Percentiles rank a stretch among this genome's conserved stretches.
Evolutionary conservation across 2,888 invertebrate species (phyloP).

Genomic region (Junonia oenone): DNA sequence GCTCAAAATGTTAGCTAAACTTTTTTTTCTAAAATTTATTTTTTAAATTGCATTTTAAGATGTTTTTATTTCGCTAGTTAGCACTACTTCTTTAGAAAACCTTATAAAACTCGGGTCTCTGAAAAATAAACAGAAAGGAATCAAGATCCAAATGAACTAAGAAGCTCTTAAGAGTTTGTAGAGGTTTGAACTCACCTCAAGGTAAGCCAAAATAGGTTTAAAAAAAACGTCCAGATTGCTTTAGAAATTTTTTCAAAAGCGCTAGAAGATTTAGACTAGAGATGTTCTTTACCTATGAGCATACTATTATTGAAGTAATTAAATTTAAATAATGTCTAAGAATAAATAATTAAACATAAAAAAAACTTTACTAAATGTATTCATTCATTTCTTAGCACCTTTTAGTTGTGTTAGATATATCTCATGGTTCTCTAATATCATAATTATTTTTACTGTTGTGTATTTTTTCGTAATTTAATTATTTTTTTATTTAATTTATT

Average conservation of each 20-base stretch:
- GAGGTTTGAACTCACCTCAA: slow-evolving; percentile 8
- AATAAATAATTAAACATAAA: too few relatives aligned
- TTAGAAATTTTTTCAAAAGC: background rate
- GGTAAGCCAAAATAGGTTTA: slow-evolving; percentile 5
- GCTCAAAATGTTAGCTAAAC: too few relatives aligned
- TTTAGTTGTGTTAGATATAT: too few relatives aligned
- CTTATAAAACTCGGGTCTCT: slow-evolving; percentile 2
- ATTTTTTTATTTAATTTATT: too few relatives aligned
- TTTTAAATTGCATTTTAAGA: background rate
- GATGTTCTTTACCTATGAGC: background rate
- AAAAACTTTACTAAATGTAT: too few relatives aligned
- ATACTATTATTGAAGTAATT: too few relatives aligned
- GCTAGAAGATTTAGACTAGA: background rate
- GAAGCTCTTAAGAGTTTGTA: slow-evolving; percentile 9
- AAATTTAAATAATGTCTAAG: too few relatives aligned
- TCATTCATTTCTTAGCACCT: too few relatives aligned
- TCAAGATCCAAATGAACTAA: slow-evolving; percentile 15
- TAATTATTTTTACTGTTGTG: too few relatives aligned
- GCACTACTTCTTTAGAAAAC: background rate
- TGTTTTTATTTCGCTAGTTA: background rate
- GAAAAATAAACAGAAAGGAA: slow-evolving; percentile 13
- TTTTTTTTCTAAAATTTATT: background rate
- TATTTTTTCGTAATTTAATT: too few relatives aligned
- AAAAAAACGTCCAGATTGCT: background rate
- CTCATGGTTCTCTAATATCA: too few relatives aligned